Evolutionary conservation across 2,797 vertebrate species (phyloP).

Genomic region (Enteromius radiatus): DNA sequence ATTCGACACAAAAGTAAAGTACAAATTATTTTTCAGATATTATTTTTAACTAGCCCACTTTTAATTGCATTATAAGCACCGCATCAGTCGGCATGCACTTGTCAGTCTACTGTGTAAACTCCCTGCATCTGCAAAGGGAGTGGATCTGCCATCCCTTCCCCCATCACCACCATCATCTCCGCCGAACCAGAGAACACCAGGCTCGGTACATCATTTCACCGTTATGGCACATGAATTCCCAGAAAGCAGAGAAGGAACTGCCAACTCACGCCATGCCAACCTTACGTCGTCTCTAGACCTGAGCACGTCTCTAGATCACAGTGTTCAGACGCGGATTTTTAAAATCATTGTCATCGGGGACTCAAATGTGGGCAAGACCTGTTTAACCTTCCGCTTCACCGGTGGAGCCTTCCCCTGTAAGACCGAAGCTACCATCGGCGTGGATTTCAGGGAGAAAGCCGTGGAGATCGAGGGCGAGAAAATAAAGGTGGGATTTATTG

Average conservation of each 20-base stretch:
- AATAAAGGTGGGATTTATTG: conserved; percentile 86
- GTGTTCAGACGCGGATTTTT: conserved; percentile 92
- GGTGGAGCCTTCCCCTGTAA: conserved; percentile 92
- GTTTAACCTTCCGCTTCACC: conserved; percentile 96
- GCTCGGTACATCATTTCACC: conserved; percentile 52
- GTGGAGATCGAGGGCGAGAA: conserved; percentile 94
- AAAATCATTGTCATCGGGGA: conserved; percentile 99
- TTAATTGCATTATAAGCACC: background rate
- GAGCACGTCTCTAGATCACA: conserved; percentile 81
- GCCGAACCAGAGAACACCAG: conserved; percentile 49
- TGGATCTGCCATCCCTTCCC: conserved; percentile 47
- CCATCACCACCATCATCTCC: conserved; percentile 39
- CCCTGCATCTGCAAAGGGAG: conserved; percentile 51
- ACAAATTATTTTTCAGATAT: background rate
- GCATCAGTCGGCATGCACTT: conserved; percentile 6
- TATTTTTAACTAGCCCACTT: background rate
- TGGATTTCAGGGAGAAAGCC: conserved; percentile 94
- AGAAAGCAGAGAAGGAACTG: conserved; percentile 48
- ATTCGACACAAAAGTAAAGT: background rate
- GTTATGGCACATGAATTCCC: conserved; percentile 65
- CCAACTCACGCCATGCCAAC: conserved; percentile 42
- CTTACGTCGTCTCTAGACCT: conserved; percentile 81
- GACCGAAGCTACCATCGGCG: conserved; percentile 97
- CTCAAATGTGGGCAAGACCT: conserved; percentile 97
- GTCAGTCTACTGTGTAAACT: conserved; percentile 10